Percentiles rank a stretch among this genome's conserved stretches.
Evolutionary conservation across 2,888 invertebrate genomes (phyloP).

Genomic region (Sinotaia quadrata): DNA sequence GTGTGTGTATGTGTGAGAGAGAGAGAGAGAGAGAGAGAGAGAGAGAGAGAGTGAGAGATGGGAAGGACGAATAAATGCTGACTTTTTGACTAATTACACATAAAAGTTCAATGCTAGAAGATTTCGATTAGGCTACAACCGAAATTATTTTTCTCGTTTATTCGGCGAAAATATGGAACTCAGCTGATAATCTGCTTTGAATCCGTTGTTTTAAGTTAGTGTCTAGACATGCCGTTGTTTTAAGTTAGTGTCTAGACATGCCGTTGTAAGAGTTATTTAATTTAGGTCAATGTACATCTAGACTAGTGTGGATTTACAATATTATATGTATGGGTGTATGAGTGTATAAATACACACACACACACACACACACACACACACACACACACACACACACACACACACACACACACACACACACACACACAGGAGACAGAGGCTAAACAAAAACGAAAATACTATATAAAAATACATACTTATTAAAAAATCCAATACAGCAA

Average conservation of each 20-base stretch:
- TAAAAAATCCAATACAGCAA: too few species aligned
- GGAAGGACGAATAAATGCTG: not conserved
- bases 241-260: too few species aligned
- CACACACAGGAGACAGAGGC: not conserved
- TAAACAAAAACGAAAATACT: not conserved
- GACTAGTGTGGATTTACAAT: too few species aligned
- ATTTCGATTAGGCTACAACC: too few species aligned
- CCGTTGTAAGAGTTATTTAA: too few species aligned
- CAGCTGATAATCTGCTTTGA: too few species aligned
- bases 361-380: not conserved
- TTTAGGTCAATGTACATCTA: too few species aligned
- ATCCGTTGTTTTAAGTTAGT: too few species aligned
- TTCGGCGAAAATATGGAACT: too few species aligned
- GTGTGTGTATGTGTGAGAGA: not conserved
- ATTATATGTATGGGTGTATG: too few species aligned
- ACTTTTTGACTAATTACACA: not conserved
- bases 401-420: constrained; percentile 7
- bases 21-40: constrained; percentile 17
- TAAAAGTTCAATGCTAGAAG: not conserved
- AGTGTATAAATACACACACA: not conserved
- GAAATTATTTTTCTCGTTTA: too few species aligned
- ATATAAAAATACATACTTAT: not conserved
- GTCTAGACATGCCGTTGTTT: too few species aligned
- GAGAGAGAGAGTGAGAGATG: not conserved
- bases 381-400: not conserved